Evolutionary conservation across 2,113 vertebrate genomes (phyloP).

Genomic region (Manacus vitellinus): DNA sequence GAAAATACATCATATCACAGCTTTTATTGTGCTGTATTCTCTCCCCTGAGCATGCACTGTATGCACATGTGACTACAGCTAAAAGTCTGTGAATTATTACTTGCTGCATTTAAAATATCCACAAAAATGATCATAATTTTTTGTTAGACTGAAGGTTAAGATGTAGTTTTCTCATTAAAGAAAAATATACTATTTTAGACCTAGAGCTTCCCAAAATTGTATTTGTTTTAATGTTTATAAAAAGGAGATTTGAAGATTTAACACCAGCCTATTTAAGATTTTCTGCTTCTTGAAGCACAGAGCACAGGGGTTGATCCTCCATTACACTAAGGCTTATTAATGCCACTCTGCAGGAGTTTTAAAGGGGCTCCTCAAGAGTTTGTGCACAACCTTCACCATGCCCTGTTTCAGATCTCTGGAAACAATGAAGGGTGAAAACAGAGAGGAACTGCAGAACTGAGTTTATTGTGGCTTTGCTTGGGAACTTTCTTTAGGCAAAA

Average conservation of each 20-base stretch:
- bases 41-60: not conserved
- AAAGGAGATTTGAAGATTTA: not conserved
- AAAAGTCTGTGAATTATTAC: not conserved
- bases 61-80: not conserved
- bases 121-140: not conserved
- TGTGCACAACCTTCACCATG: not conserved
- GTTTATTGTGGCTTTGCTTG: not conserved
- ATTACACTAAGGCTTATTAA: not conserved
- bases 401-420: not conserved
- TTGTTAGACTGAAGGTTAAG: not conserved
- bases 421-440: not conserved
- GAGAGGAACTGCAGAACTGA: not conserved
- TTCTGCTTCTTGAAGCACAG: slow-evolving; percentile 33
- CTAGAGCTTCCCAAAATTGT: not conserved
- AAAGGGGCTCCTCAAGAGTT: not conserved
- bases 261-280: not conserved
- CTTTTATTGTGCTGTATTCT: not conserved
- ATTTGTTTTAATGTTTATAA: not conserved
- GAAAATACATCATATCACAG: not conserved
- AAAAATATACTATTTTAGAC: not conserved
- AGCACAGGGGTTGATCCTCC: not conserved
- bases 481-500: not conserved
- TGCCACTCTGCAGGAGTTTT: not conserved
- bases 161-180: not conserved
- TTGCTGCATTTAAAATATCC: slow-evolving; percentile 10